phyloP scores from a whole-genome alignment of 2,888 invertebrate species.

The Parnassius mnemosyne region DNA sequence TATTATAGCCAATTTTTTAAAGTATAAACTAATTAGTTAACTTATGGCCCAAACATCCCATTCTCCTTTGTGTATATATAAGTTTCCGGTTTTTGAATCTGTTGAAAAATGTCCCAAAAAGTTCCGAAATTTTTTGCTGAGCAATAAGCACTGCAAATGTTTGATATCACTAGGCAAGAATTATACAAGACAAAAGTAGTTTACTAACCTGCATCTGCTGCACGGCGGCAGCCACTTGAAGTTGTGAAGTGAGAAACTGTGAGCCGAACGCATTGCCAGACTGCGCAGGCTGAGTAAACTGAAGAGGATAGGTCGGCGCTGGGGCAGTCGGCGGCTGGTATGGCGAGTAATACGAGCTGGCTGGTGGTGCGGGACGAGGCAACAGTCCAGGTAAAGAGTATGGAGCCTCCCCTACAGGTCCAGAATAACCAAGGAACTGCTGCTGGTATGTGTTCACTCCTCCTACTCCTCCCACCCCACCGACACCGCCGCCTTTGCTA shows the following conservation, averaged over 20 bases:
- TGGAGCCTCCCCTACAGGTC: conserved; percentile 68
- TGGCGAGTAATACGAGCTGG: conserved; percentile 73
- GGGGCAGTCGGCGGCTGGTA: conserved; percentile 77
- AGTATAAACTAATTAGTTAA: too few relatives aligned
- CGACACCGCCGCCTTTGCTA: conserved; percentile 59
- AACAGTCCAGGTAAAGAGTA: conserved; percentile 71
- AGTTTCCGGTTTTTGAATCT: too few relatives aligned
- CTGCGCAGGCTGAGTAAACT: conserved; percentile 82
- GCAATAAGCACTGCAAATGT: not conserved
- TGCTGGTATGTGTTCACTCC: conserved; percentile 75
- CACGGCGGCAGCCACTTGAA: conserved; percentile 72
- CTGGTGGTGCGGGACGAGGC: conserved; percentile 72
- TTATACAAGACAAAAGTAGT: too few relatives aligned
- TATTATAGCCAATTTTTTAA: too few relatives aligned
- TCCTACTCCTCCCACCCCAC: conserved; percentile 65
- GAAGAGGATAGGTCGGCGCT: conserved; percentile 82
- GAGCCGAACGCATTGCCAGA: conserved; percentile 69
- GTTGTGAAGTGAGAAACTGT: conserved; percentile 70
- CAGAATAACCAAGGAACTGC: conserved; percentile 73
- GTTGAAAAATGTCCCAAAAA: too few relatives aligned
- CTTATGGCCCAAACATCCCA: too few relatives aligned
- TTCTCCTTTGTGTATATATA: too few relatives aligned
- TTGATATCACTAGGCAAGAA: too few relatives aligned
- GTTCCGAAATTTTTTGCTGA: too few relatives aligned
- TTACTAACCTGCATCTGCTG: conserved; percentile 71